Evolutionary conservation across 1,140 invertebrate genomes (phyloP).

Genomic region (Grapholita molesta): DNA sequence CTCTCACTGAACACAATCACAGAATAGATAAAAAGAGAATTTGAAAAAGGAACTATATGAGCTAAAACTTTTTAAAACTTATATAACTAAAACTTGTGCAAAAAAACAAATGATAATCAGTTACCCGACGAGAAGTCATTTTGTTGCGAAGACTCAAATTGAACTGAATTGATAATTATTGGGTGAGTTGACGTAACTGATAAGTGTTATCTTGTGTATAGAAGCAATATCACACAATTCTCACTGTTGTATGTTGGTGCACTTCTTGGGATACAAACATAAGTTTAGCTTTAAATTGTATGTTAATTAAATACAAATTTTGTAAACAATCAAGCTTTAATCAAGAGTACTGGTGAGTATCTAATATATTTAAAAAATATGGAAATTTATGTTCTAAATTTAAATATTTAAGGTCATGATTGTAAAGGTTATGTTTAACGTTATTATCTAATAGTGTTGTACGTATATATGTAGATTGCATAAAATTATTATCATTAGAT

Average conservation of each 20-base stretch:
- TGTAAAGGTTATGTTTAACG: slow-evolving; percentile 51
- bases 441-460: slow-evolving; percentile 56
- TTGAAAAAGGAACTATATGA: slow-evolving; percentile 9
- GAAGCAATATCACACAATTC: slow-evolving; percentile 41
- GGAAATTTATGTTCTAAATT: slow-evolving; percentile 4
- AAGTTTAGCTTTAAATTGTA: neutral
- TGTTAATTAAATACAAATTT: neutral
- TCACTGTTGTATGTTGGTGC: slow-evolving; percentile 21
- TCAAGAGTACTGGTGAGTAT: neutral
- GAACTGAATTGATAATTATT: slow-evolving; percentile 60
- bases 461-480: neutral
- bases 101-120: slow-evolving; percentile 31
- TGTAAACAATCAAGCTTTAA: neutral
- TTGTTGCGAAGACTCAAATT: slow-evolving; percentile 55
- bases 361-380: neutral
- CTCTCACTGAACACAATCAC: neutral
- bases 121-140: slow-evolving; percentile 71
- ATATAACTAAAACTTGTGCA: neutral
- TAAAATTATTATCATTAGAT: neutral
- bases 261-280: neutral
- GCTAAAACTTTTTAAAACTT: neutral
- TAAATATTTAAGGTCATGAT: slow-evolving; percentile 43
- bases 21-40: neutral
- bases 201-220: slow-evolving; percentile 66
- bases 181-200: slow-evolving; percentile 60